These are phyloP conservation scores for Cantharis nigra DNA, from an alignment of 2,888 invertebrate genomes.

Conservation along the genomic window DNA sequence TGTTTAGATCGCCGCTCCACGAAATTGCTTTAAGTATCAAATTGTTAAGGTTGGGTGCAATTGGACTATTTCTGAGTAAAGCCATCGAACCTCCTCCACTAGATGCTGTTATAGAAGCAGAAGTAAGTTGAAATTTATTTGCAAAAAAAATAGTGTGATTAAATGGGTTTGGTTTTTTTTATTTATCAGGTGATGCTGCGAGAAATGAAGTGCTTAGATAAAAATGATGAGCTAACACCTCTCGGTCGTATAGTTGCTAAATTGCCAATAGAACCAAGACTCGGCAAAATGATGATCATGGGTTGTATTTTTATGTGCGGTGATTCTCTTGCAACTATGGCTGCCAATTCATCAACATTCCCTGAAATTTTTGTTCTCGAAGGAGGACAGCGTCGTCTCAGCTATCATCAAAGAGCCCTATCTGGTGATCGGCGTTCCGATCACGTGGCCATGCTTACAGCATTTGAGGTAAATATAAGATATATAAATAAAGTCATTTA, in stretches of 20 bases:
- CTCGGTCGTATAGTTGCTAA: conserved; percentile 92
- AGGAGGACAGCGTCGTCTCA: conserved; percentile 74
- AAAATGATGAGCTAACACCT: conserved; percentile 86
- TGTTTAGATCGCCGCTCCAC: conserved; percentile 96
- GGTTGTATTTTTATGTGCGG: conserved; percentile 91
- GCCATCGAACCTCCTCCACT: conserved; percentile 95
- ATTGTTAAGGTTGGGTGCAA: conserved; percentile 85
- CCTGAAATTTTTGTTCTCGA: conserved; percentile 91
- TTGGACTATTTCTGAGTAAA: conserved; percentile 93
- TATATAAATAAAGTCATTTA: not conserved
- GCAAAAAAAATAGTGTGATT: not conserved
- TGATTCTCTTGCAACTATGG: conserved; percentile 90
- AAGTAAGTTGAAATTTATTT: conserved; percentile 65
- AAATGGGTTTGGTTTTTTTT: conserved; percentile 7
- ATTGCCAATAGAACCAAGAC: conserved; percentile 91
- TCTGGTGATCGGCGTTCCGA: conserved; percentile 90
- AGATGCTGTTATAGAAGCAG: conserved; percentile 97
- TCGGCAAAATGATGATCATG: conserved; percentile 96
- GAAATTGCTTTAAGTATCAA: conserved; percentile 92
- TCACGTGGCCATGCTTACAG: conserved; percentile 93
- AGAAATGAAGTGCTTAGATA: conserved; percentile 92
- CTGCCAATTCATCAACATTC: conserved; percentile 93
- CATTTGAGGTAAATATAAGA: conserved; percentile 68
- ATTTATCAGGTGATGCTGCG: conserved; percentile 54
- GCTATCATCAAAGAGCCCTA: conserved; percentile 82